Evolutionary conservation across 2,113 vertebrate species (phyloP).

Genomic region (Syngnathus typhle): DNA sequence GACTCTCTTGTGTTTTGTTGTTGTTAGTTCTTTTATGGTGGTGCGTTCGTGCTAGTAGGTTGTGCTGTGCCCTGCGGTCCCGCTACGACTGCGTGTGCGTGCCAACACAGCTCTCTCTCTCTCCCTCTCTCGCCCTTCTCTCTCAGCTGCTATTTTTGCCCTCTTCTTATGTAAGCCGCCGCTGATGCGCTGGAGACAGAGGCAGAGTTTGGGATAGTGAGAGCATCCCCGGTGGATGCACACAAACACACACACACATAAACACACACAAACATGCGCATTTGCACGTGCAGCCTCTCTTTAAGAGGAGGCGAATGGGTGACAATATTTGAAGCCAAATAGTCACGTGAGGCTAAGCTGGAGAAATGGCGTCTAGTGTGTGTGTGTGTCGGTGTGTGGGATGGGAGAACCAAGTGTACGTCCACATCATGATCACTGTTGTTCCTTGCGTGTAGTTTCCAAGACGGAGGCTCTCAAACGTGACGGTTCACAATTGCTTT

Average conservation of each 20-base stretch:
- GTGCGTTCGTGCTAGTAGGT: constrained; percentile 25
- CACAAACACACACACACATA: constrained; percentile 22
- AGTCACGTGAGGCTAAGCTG: constrained; percentile 20
- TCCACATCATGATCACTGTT: constrained; percentile 22
- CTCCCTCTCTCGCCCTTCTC: constrained; percentile 33
- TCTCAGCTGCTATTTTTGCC: constrained; percentile 69
- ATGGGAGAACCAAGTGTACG: background rate
- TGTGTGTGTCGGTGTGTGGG: background rate
- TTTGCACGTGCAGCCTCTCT: background rate
- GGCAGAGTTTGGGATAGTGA: constrained; percentile 62
- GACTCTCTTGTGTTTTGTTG: constrained; percentile 21
- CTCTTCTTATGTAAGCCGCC: constrained; percentile 69
- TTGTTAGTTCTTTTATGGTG: constrained; percentile 2
- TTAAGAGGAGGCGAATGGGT: constrained; percentile 13
- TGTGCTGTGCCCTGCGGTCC: constrained; percentile 57
- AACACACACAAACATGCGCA: constrained; percentile 14
- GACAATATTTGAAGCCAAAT: constrained; percentile 31
- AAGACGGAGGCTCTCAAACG: constrained; percentile 37
- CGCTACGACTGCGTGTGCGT: constrained; percentile 57
- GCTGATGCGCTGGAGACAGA: constrained; percentile 65
- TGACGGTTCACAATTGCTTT: constrained; percentile 25
- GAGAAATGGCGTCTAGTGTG: background rate
- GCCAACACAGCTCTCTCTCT: constrained; percentile 63
- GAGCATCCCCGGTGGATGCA: constrained; percentile 56
- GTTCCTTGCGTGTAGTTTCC: constrained; percentile 11